Conservation (phyloP, 2,888 invertebrate genomes). For the Sthenelais limicola region DNA sequence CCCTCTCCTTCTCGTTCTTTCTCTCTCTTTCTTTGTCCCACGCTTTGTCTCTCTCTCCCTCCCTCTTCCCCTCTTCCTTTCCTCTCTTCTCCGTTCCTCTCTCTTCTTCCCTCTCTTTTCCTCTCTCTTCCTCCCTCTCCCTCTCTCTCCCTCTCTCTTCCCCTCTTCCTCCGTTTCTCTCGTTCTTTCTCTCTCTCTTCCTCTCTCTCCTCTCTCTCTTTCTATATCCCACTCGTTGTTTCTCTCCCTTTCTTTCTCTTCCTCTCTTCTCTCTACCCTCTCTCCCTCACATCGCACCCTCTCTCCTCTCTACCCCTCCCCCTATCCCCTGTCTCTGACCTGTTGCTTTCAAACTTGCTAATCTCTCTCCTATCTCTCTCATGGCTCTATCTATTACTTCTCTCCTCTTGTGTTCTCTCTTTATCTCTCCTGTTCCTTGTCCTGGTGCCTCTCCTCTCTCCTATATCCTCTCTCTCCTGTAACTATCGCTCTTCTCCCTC, state of each 20-base stretch:
- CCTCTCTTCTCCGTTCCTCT: no score
- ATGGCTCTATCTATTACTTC: not conserved
- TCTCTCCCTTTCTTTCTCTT: constrained; percentile 5
- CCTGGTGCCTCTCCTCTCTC: no score
- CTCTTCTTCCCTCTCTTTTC: no score
- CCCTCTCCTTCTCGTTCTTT: not conserved
- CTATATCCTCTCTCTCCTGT: no score
- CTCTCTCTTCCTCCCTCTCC: no score
- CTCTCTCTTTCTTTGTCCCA: not conserved
- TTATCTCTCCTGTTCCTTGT: no score
- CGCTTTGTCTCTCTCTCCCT: not conserved
- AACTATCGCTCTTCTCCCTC: no score
- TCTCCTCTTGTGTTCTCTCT: no score
- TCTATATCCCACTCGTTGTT: not conserved
- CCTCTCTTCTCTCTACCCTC: not conserved
- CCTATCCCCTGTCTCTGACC: not conserved
- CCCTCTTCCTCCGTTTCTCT: no score
- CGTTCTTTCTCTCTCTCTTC: not conserved
- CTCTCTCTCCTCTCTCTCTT: constrained; percentile 1
- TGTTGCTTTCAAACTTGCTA: not conserved
- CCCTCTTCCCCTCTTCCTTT: not conserved
- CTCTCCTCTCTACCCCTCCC: not conserved
- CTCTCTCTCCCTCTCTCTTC: no score
- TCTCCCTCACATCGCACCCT: no score
- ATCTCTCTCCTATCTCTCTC: not conserved